Conservation (phyloP, 2,113 vertebrate genomes). For the Eulemur macaco region DNA sequence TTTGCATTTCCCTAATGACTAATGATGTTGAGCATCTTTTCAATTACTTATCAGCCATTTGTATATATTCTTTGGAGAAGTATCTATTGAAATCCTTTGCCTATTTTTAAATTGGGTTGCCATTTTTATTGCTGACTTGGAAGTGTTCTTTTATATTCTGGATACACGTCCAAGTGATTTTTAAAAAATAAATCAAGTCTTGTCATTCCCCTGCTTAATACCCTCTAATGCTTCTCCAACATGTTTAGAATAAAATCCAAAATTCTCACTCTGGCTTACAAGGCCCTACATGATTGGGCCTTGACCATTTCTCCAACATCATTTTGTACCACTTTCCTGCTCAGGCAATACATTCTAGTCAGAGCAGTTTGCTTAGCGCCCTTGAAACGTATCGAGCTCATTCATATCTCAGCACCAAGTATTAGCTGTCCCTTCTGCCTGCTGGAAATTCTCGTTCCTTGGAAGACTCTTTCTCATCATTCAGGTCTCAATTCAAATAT, state of each 20-base stretch:
- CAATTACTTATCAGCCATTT: not conserved
- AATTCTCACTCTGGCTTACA: slow-evolving; percentile 9
- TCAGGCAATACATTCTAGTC: no score
- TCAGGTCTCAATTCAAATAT: not conserved
- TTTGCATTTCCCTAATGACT: slow-evolving; percentile 2
- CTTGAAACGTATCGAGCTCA: not conserved
- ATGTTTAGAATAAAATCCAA: slow-evolving; percentile 1
- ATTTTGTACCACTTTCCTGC: not conserved
- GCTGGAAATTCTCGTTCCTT: not conserved
- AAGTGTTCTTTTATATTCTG: slow-evolving; percentile 25
- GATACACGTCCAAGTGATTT: not conserved
- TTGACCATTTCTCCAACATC: not conserved
- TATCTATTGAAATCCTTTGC: not conserved
- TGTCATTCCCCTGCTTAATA: not conserved
- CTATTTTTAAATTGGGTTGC: slow-evolving; percentile 27
- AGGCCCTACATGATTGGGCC: not conserved
- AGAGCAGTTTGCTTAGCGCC: not conserved
- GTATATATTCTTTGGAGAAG: not conserved
- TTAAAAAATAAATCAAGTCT: slow-evolving; percentile 18
- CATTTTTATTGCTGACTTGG: not conserved
- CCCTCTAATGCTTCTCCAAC: not conserved
- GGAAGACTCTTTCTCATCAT: not conserved
- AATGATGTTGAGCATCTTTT: slow-evolving; percentile 11
- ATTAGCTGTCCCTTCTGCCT: not conserved
- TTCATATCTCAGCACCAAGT: not conserved